Percentiles rank a stretch among this genome's conserved stretches.
phyloP scores from a whole-genome alignment of 1,140 invertebrate genomes.

The Stenopsyche tienmushanensis region DNA sequence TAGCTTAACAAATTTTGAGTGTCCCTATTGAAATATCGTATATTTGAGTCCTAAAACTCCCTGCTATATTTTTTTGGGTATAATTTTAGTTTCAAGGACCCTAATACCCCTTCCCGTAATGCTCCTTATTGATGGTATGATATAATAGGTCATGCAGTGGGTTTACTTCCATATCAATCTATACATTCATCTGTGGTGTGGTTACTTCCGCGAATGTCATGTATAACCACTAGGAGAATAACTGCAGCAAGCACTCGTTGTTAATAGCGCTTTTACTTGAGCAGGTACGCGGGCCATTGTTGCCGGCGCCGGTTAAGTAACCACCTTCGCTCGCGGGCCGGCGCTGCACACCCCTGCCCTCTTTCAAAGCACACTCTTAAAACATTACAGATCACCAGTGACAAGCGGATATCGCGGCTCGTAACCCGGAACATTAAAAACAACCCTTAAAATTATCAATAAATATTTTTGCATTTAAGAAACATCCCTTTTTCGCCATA shows the following conservation, averaged over 20 bases:
- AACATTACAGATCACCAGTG: conserved; percentile 12
- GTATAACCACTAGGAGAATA: background rate
- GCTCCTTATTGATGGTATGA: no score
- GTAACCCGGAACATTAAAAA: conserved; percentile 5
- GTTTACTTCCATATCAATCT: no score
- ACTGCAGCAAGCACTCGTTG: conserved; percentile 32
- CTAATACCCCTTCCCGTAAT: no score
- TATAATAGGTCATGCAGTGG: no score
- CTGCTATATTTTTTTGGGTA: no score
- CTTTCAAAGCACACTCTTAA: conserved; percentile 12
- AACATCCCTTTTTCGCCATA: no score
- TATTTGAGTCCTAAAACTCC: no score
- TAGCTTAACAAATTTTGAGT: no score
- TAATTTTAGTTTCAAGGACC: no score
- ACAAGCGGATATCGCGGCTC: background rate
- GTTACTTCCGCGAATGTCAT: conserved; percentile 4
- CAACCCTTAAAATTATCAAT: background rate
- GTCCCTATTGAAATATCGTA: no score
- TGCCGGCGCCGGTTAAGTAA: conserved; percentile 39
- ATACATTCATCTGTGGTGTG: no score
- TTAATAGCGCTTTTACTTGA: conserved; percentile 38
- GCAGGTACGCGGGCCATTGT: conserved; percentile 29
- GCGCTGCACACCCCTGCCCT: background rate
- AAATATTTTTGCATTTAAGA: no score
- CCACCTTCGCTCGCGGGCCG: conserved; percentile 12